These are phyloP conservation scores for Leptoclinus maculatus DNA, from an alignment of 2,797 vertebrate genomes.

Conservation along the genomic window DNA sequence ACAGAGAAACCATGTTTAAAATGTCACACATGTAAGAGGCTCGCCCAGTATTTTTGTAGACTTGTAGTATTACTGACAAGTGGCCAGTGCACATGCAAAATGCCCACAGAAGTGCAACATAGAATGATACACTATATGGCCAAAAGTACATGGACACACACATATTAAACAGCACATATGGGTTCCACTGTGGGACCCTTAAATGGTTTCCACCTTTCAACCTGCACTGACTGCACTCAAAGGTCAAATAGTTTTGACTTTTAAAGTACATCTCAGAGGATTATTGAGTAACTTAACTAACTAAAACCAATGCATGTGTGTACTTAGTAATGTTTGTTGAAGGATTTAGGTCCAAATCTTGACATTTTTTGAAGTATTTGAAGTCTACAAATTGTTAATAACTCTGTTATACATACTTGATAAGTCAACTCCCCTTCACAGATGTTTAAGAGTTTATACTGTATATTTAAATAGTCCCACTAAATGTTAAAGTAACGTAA, in stretches of 20 bases:
- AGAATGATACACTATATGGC: not conserved
- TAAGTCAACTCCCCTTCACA: no score
- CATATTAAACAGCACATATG: not conserved
- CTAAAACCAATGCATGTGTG: not conserved
- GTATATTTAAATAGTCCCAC: not conserved
- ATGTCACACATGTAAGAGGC: no score
- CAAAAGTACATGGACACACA: not conserved
- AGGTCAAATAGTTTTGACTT: conserved; percentile 26
- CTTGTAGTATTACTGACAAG: not conserved
- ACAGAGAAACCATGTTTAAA: not conserved
- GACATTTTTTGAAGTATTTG: no score
- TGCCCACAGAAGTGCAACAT: not conserved
- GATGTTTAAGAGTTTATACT: not conserved
- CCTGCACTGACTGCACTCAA: not conserved
- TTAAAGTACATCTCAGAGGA: conserved; percentile 4
- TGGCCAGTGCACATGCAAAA: not conserved
- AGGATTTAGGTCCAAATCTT: not conserved
- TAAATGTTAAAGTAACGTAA: not conserved
- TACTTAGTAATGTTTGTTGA: not conserved
- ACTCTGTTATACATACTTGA: no score
- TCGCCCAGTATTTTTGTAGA: not conserved
- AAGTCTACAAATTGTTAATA: no score
- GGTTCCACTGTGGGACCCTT: not conserved
- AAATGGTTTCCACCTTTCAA: not conserved
- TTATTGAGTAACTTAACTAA: not conserved